These are phyloP conservation scores for Alca torda DNA, from an alignment of 2,797 vertebrate species.

Conservation along the genomic window DNA sequence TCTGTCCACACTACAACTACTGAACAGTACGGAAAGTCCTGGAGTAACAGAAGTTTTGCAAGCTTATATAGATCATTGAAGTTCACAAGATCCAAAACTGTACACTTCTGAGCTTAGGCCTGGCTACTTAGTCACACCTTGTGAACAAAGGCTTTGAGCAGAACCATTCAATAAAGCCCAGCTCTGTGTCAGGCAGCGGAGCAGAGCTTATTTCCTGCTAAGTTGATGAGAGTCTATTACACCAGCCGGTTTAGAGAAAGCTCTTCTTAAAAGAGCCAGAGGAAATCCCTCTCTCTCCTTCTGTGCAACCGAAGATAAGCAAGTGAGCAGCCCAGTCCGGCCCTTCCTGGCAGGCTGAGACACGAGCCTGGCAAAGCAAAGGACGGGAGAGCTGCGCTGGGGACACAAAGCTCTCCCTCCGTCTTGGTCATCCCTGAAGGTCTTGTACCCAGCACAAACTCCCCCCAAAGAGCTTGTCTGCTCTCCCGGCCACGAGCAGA, in stretches of 20 bases:
- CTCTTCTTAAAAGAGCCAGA: slow-evolving; percentile 20
- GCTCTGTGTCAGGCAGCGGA: neutral
- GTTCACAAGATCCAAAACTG: slow-evolving; percentile 12
- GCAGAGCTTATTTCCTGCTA: slow-evolving; percentile 39
- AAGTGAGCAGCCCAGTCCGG: neutral
- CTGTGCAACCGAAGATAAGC: slow-evolving; percentile 34
- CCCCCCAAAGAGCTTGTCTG: neutral
- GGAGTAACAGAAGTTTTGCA: neutral
- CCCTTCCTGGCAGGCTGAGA: neutral
- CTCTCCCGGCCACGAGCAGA: neutral
- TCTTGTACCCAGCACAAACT: neutral
- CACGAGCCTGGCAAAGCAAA: neutral
- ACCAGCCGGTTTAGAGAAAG: slow-evolving; percentile 33
- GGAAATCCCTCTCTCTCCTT: slow-evolving; percentile 27
- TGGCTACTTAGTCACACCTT: slow-evolving; percentile 43
- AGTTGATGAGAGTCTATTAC: slow-evolving; percentile 47
- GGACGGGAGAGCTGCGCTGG: neutral
- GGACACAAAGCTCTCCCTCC: neutral
- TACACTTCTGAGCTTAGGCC: slow-evolving; percentile 25
- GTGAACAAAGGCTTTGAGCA: slow-evolving; percentile 54
- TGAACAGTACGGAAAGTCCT: neutral
- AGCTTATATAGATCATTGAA: slow-evolving; percentile 35
- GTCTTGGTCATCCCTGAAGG: neutral
- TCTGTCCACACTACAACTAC: neutral
- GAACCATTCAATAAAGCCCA: neutral